phyloP scores from a whole-genome alignment of 1,140 invertebrate genomes.

The Harlomillsia oculata region DNA sequence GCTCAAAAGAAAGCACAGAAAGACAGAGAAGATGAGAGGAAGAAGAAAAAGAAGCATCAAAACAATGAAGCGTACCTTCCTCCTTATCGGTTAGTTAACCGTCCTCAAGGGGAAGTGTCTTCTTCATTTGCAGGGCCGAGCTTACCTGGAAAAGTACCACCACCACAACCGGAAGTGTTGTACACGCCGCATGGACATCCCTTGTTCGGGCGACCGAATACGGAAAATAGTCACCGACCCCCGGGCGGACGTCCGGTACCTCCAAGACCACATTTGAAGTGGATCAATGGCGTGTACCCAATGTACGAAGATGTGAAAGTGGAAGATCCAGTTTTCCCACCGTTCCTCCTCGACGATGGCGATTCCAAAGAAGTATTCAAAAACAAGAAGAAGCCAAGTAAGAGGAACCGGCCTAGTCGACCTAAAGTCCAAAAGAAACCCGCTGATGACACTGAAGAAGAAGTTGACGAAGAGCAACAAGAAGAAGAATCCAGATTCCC shows the following conservation, averaged over 20 bases:
- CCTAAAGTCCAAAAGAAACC: not conserved
- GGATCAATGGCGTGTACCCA: slow-evolving; percentile 13
- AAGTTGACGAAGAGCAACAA: slow-evolving; percentile 7
- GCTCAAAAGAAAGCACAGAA: slow-evolving; percentile 8
- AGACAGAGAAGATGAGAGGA: not conserved
- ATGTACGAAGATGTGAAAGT: slow-evolving; percentile 8
- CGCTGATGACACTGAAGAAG: slow-evolving; percentile 1
- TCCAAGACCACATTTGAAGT: not conserved
- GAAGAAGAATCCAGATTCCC: not conserved
- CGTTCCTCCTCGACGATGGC: slow-evolving; percentile 13
- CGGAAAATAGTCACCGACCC: too few relatives aligned
- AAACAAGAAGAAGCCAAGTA: slow-evolving; percentile 3
- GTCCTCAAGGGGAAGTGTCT: not conserved
- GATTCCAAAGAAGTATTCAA: not conserved
- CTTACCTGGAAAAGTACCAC: not conserved
- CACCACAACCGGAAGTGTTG: slow-evolving; percentile 13
- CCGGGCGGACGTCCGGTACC: not conserved
- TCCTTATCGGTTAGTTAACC: not conserved
- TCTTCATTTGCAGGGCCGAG: not conserved
- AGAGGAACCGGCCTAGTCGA: too few relatives aligned
- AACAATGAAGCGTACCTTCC: not conserved
- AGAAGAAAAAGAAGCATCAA: slow-evolving; percentile 4
- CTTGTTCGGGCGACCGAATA: not conserved
- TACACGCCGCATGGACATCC: not conserved
- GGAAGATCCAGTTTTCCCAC: slow-evolving; percentile 18